Percentiles rank a stretch among this genome's conserved stretches.
These are phyloP conservation scores for Scaptomyza graminum DNA, from an alignment of 1,140 invertebrate species.

Conservation along the genomic window DNA sequence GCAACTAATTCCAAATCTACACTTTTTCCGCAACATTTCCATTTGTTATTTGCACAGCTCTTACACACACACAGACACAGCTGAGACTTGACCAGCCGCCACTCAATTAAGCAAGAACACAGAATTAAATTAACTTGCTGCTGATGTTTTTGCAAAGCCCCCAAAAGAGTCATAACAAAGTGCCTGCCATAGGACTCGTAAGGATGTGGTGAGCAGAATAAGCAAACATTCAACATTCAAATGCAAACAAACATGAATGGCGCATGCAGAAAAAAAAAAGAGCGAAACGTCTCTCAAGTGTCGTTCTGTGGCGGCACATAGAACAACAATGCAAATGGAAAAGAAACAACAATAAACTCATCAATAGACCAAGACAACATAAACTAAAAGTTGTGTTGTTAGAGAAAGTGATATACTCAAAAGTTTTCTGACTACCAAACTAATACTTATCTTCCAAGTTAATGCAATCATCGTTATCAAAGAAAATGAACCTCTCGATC, in stretches of 20 bases:
- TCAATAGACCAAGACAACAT: slow-evolving; percentile 60
- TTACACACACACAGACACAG: background rate
- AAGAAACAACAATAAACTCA: slow-evolving; percentile 72
- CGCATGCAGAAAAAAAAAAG: background rate
- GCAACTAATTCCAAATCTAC: slow-evolving; percentile 12
- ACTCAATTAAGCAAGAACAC: slow-evolving; percentile 72
- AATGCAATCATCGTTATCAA: background rate
- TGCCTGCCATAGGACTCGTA: slow-evolving; percentile 2
- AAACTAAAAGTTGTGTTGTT: background rate
- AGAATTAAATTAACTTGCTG: slow-evolving; percentile 75
- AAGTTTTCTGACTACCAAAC: background rate
- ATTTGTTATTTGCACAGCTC: slow-evolving; percentile 28
- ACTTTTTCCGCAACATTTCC: slow-evolving; percentile 49
- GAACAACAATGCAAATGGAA: slow-evolving; percentile 55
- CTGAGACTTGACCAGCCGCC: slow-evolving; percentile 49
- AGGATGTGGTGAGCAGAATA: slow-evolving; percentile 19
- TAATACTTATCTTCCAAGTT: no score
- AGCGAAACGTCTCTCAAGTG: slow-evolving; percentile 57
- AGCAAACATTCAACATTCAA: slow-evolving; percentile 65
- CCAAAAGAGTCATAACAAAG: slow-evolving; percentile 73
- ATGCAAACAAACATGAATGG: slow-evolving; percentile 57
- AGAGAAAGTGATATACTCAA: background rate
- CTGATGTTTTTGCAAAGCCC: slow-evolving; percentile 28
- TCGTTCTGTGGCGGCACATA: slow-evolving; percentile 44
- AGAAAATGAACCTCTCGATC: no score